Evolutionary conservation across 2,888 invertebrate species (phyloP).

Genomic region (Gasteruption jaculator): DNA sequence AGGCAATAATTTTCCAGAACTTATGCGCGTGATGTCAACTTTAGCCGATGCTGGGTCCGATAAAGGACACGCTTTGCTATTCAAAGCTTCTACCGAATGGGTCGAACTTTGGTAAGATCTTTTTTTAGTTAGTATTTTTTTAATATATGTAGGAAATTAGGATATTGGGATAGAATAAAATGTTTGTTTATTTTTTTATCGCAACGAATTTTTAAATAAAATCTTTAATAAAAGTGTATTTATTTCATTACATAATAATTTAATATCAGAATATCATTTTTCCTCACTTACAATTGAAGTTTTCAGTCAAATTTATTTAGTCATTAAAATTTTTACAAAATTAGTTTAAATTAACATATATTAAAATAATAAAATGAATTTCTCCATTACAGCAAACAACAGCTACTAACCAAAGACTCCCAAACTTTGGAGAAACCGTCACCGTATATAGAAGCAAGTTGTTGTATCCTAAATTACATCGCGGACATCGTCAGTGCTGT

Average conservation of each 20-base stretch:
- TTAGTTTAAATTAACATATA: background rate
- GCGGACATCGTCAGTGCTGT: conserved; percentile 69
- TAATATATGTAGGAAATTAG: too few relatives aligned
- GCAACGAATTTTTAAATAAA: too few relatives aligned
- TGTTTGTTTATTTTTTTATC: too few relatives aligned
- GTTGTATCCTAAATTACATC: conserved; percentile 79
- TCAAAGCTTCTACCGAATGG: conserved; percentile 79
- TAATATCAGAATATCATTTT: too few relatives aligned
- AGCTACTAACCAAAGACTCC: conserved; percentile 56
- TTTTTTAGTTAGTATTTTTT: too few relatives aligned
- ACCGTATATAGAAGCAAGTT: conserved; percentile 67
- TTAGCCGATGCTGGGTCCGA: conserved; percentile 83
- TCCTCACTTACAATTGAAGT: too few relatives aligned
- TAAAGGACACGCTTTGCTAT: conserved; percentile 73
- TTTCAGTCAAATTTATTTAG: conserved; percentile 10
- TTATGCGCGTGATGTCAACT: conserved; percentile 75
- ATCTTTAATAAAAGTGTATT: too few relatives aligned
- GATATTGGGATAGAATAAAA: too few relatives aligned
- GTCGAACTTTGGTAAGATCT: conserved; percentile 65
- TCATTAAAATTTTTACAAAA: too few relatives aligned
- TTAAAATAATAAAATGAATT: conserved; percentile 4
- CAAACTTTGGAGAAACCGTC: conserved; percentile 54
- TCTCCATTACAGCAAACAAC: conserved; percentile 54
- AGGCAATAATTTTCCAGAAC: conserved; percentile 71
- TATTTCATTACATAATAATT: too few relatives aligned